phyloP scores from a whole-genome alignment of 1,140 invertebrate species.

The Rhopalosiphum padi region DNA sequence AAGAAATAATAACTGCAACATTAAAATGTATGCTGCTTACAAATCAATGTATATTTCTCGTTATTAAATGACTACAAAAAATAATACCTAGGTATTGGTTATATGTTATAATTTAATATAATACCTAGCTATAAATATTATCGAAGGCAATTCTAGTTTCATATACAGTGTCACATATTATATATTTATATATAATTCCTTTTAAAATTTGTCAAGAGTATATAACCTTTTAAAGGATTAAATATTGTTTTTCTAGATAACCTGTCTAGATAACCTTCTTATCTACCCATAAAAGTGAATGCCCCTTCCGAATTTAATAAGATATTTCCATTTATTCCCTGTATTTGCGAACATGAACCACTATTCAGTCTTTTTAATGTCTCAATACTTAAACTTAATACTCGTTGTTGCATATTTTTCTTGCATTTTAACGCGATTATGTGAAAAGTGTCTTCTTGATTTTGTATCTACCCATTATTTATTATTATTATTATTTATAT shows the following conservation, averaged over 20 bases:
- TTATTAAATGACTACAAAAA: not conserved
- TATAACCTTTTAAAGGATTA: not conserved
- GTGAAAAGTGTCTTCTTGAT: not conserved
- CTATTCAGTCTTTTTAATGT: not conserved
- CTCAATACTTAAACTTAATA: not conserved
- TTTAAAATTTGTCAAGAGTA: not conserved
- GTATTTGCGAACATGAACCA: not conserved
- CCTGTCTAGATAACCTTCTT: not conserved
- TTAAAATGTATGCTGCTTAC: not conserved
- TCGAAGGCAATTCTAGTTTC: not conserved
- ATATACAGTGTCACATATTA: not conserved
- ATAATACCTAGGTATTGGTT: not conserved
- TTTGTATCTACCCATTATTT: not conserved
- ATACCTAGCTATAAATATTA: not conserved
- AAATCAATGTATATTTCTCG: not conserved
- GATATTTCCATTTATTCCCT: not conserved
- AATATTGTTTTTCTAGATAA: not conserved
- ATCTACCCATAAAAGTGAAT: not conserved
- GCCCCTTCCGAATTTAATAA: not conserved
- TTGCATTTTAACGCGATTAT: too few species aligned
- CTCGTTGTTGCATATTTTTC: too few species aligned
- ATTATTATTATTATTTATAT: not conserved
- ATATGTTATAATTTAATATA: not conserved
- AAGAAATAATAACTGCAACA: not conserved
- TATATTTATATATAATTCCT: not conserved